Percentiles rank a stretch among this genome's conserved stretches.
phyloP scores from a whole-genome alignment of 2,888 invertebrate genomes.

The Hirudinaria manillensis region DNA sequence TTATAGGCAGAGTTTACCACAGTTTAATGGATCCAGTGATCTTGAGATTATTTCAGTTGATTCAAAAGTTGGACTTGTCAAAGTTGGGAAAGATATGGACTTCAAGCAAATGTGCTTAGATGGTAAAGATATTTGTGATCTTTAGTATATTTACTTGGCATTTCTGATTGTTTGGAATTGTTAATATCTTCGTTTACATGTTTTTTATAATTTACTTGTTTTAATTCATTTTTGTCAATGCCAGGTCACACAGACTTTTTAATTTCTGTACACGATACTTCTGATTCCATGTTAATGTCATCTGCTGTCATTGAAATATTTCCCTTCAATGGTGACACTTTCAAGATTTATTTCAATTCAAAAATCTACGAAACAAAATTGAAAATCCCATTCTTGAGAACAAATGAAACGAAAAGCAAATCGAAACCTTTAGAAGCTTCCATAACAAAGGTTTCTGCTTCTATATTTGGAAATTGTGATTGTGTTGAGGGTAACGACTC shows the following conservation, averaged over 20 bases:
- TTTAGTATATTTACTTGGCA: background rate
- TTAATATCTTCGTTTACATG: too few species aligned
- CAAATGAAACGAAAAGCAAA: background rate
- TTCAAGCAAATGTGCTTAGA: background rate
- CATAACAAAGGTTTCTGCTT: background rate
- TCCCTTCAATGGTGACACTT: background rate
- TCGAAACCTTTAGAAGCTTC: background rate
- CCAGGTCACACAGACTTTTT: background rate
- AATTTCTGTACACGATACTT: background rate
- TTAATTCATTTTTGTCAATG: too few species aligned
- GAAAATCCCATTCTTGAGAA: background rate
- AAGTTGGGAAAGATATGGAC: constrained; percentile 2
- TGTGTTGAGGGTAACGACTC: background rate
- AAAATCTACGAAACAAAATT: background rate
- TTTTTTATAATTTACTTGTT: too few species aligned
- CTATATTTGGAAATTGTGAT: background rate
- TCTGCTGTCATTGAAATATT: background rate
- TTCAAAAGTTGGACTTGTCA: background rate
- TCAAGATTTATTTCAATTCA: background rate
- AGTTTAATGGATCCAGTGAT: background rate
- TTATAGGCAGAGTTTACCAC: background rate
- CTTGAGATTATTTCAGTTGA: background rate
- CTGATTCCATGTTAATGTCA: background rate
- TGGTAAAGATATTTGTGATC: background rate
- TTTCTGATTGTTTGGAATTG: background rate